Conservation (phyloP, 2,888 invertebrate species). For the Caenorhabditis wallacei region DNA sequence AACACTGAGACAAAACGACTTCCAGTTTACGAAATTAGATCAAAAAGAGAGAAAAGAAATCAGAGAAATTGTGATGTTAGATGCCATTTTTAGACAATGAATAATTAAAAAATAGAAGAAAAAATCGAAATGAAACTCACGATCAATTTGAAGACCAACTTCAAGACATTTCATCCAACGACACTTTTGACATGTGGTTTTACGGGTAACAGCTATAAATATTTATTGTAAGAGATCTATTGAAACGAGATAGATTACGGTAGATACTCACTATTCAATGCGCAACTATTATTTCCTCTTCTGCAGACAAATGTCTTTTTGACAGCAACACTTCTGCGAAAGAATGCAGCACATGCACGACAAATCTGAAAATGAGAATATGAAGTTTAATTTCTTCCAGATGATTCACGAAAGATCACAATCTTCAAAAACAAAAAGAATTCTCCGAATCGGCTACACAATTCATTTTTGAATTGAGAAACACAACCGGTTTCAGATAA, state of each 20-base stretch:
- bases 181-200: constrained; percentile 66
- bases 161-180: constrained; percentile 63
- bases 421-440: constrained; percentile 1
- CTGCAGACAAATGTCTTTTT: constrained; percentile 64
- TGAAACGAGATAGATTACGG: background rate
- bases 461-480: constrained; percentile 9
- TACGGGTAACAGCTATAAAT: constrained; percentile 61
- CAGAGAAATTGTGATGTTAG: constrained; percentile 49
- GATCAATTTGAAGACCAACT: constrained; percentile 59
- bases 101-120: constrained; percentile 12
- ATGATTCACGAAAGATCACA: background rate
- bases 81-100: constrained; percentile 43
- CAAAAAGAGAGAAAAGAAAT: constrained; percentile 5
- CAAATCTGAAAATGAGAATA: constrained; percentile 50
- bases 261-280: constrained; percentile 61
- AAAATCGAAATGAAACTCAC: constrained; percentile 53
- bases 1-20: constrained; percentile 31
- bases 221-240: constrained; percentile 40
- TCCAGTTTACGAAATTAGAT: constrained; percentile 46
- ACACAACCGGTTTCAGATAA: constrained; percentile 14
- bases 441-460: constrained; percentile 13
- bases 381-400: background rate
- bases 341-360: constrained; percentile 67
- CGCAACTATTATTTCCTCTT: constrained; percentile 56
- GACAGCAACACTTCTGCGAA: constrained; percentile 57